Conservation (phyloP, 2,797 vertebrate species). For the Sus cebifrons region DNA sequence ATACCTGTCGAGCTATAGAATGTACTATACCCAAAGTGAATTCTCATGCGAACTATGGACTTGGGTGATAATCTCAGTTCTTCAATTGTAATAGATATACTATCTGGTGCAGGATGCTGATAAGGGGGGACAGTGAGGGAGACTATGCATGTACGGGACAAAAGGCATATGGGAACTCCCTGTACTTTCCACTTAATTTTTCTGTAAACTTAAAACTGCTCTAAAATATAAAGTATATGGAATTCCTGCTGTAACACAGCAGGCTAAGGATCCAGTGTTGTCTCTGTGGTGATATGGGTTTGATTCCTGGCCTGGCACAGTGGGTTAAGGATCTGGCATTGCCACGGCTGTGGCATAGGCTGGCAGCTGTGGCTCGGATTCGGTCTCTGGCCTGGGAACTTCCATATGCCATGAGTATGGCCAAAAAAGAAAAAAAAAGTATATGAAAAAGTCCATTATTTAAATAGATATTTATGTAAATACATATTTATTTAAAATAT, state of each 20-base stretch:
- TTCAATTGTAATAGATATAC: not conserved
- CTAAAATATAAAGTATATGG: not conserved
- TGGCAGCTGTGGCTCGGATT: no score
- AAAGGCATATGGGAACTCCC: not conserved
- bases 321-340: no score
- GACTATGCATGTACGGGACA: no score
- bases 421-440: no score
- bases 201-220: not conserved
- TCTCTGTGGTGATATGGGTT: no score
- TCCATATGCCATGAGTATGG: no score
- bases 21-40: not conserved
- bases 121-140: not conserved
- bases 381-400: no score
- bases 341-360: no score
- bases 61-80: not conserved
- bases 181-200: not conserved
- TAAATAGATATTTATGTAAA: slow-evolving; percentile 35
- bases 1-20: not conserved
- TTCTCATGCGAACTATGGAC: not conserved
- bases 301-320: no score
- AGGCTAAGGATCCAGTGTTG: no score
- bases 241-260: no score
- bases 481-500: not conserved
- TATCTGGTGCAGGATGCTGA: not conserved
- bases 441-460: not conserved